Evolutionary conservation across 1,140 invertebrate genomes (phyloP), one percentile per base, ranked within the genome.

Genomic region (Caenorhabditis latens): DNA sequence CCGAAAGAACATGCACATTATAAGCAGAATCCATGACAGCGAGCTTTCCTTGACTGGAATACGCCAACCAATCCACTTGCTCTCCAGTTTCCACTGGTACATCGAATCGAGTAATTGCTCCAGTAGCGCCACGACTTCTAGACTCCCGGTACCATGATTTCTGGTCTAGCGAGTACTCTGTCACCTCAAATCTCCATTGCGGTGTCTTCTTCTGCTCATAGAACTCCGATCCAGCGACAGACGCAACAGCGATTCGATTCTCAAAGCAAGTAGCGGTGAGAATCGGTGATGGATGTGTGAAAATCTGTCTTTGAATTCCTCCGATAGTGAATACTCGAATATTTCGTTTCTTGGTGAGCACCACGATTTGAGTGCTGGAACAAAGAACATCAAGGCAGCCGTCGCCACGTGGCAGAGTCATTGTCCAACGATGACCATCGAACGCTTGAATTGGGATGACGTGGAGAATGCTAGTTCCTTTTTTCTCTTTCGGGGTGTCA

Each of bases 271-370:
- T 16, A 65, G 61, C 57, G 21, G 55, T 84, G n/a, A 84, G 55
- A 61, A 84, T 67, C 5, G 84, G 84, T n/a, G 84, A 42, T 0
- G 32, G 50, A 67, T 84, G 84, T n/a, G 84, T 63, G 43, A 84
- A 50, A 14, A 84, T 50, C 40, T 84, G 84, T 84, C 84, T 46
- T 50, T 84, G 84, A 48, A 63, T 65, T 42, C 84, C 84, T 21
- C 57, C 55, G 50, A 63, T 61, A 13, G 84, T 63, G 21, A 84
- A 84, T 14, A 84, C 58, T 84, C 84, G 32, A 65, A 84, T 84
- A 21, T 63, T 61, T 19, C 84, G 57, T 48, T 61, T 84, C 43
- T 84, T 50, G 16, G 57, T 63, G 16, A 84, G 58, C 1, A 67
- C 42, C 5, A 67, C 84, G 19, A 84, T 43, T 53, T 63, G 61